phyloP scores from a whole-genome alignment of 2,888 invertebrate genomes.

The Smittia sp. region DNA sequence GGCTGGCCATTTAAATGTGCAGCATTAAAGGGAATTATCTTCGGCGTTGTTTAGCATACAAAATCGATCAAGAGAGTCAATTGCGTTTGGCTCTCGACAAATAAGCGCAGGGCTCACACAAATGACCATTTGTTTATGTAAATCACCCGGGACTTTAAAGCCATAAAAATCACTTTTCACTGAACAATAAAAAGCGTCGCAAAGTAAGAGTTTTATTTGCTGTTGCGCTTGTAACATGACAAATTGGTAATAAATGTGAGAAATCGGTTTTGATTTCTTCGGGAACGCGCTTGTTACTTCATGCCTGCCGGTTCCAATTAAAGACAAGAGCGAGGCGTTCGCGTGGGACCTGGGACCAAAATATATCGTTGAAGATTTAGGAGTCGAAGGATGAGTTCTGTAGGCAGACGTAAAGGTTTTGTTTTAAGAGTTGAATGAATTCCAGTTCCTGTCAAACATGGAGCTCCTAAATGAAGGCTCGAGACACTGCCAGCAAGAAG shows the following conservation, averaged over 20 bases:
- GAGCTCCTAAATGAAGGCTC: no score
- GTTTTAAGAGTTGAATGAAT: no score
- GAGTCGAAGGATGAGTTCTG: no score
- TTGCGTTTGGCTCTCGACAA: not conserved
- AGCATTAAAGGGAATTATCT: slow-evolving; percentile 30
- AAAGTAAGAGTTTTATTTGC: not conserved
- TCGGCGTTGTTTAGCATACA: slow-evolving; percentile 30
- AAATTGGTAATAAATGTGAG: slow-evolving; percentile 12
- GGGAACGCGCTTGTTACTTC: not conserved
- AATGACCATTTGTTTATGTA: slow-evolving; percentile 31
- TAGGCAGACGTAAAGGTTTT: no score
- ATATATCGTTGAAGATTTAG: no score
- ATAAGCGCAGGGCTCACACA: not conserved
- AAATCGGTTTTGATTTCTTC: not conserved
- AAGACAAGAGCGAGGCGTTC: not conserved
- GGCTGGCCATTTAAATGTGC: not conserved
- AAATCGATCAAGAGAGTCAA: slow-evolving; percentile 27
- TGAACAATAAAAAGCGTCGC: not conserved
- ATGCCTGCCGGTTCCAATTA: not conserved
- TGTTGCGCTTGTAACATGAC: not conserved
- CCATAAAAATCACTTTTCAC: slow-evolving; percentile 25
- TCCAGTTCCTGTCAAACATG: no score
- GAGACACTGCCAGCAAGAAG: no score
- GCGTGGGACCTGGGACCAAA: no score
- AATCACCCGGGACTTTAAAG: not conserved